phyloP scores from a whole-genome alignment of 2,113 vertebrate genomes.

The Carettochelys insculpta region DNA sequence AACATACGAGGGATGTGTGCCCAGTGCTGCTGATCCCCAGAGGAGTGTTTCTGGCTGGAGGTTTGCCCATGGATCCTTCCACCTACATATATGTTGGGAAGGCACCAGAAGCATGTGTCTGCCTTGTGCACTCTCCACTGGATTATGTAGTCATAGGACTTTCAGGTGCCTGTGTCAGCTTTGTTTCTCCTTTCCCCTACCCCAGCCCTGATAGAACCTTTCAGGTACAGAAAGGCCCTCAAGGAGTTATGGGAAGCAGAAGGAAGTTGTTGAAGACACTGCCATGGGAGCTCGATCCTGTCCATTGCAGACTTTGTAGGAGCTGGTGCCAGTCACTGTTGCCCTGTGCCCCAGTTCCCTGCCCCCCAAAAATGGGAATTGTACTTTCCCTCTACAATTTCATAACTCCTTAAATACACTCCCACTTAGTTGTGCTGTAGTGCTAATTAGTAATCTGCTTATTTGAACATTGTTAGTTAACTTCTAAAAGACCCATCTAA shows the following conservation, averaged over 20 bases:
- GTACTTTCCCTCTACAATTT: background rate
- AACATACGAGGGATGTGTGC: background rate
- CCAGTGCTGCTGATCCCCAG: background rate
- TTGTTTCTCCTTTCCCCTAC: too few species aligned
- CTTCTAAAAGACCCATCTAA: background rate
- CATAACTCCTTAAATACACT: too few species aligned
- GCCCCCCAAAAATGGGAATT: background rate
- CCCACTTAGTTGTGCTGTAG: accelerated
- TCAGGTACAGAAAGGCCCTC: too few species aligned
- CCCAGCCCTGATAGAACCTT: too few species aligned
- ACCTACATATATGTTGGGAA: too few species aligned
- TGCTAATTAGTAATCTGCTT: accelerated
- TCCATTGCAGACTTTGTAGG: accelerated
- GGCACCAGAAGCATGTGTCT: too few species aligned
- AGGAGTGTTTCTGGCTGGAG: background rate
- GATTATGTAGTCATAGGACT: too few species aligned
- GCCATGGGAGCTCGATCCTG: accelerated
- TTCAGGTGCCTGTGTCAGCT: too few species aligned
- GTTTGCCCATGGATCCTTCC: background rate
- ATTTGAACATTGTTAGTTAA: background rate
- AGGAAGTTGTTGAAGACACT: accelerated
- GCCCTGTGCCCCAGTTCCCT: background rate
- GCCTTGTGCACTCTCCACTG: too few species aligned
- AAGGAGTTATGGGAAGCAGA: too few species aligned
- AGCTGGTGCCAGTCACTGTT: too few species aligned